phyloP scores from a whole-genome alignment of 2,113 vertebrate species.

The Pachypanchax playfairii region DNA sequence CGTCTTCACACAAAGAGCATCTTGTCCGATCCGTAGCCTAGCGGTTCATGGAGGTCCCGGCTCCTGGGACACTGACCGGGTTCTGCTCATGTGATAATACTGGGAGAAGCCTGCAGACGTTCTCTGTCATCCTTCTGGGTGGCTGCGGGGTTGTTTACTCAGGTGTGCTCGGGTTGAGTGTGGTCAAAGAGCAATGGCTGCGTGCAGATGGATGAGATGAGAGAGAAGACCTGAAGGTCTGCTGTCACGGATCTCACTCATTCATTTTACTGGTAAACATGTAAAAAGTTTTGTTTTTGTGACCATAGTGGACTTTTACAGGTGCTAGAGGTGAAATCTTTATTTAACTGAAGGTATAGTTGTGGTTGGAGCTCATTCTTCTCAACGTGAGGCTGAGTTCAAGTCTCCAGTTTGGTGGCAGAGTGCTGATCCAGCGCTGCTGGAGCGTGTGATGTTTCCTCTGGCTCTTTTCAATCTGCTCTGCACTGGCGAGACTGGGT shows the following conservation, averaged over 20 bases:
- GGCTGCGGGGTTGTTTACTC: constrained; percentile 47
- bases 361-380: constrained; percentile 23
- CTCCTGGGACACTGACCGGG: constrained; percentile 24
- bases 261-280: constrained; percentile 3
- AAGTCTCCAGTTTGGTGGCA: constrained; percentile 37
- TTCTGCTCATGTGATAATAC: constrained; percentile 27
- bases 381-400: constrained; percentile 5
- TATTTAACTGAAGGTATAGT: too few relatives aligned
- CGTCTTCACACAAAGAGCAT: constrained; percentile 46
- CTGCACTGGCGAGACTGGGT: constrained; percentile 28
- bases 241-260: background rate
- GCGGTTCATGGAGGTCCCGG: constrained; percentile 18
- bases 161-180: constrained; percentile 51
- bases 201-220: constrained; percentile 20
- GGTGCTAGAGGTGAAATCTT: constrained; percentile 11
- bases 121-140: constrained; percentile 12
- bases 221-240: constrained; percentile 2
- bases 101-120: constrained; percentile 20
- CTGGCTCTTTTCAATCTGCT: constrained; percentile 34
- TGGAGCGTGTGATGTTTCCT: constrained; percentile 52
- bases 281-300: background rate
- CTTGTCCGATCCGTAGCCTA: constrained; percentile 28
- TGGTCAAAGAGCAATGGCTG: constrained; percentile 9
- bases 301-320: background rate
- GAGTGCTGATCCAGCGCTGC: constrained; percentile 16